Conservation (phyloP, 2,797 vertebrate genomes). For the Ammospiza maritima region DNA sequence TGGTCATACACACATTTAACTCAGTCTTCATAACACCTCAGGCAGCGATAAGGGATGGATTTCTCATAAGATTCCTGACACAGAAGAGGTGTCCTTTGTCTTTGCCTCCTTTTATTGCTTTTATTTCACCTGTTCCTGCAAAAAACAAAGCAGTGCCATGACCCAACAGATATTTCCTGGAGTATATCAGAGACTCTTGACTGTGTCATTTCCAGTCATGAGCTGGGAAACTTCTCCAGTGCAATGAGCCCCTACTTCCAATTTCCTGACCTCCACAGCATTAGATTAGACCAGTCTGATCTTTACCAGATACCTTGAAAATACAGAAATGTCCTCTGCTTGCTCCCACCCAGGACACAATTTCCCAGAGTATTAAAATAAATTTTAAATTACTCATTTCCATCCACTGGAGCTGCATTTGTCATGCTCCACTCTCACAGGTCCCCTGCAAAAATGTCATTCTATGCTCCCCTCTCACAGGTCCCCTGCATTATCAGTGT, state of each 20-base stretch:
- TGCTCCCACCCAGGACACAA: background rate
- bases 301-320: background rate
- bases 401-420: background rate
- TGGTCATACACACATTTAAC: background rate
- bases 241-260: background rate
- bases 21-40: background rate
- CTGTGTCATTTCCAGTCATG: constrained; percentile 13
- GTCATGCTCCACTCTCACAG: background rate
- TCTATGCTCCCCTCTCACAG: rapidly evolving
- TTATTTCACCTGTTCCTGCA: background rate
- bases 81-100: background rate
- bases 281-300: background rate
- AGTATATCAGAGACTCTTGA: background rate
- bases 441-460: background rate
- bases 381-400: background rate
- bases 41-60: background rate
- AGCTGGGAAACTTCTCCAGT: background rate
- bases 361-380: background rate
- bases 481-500: background rate
- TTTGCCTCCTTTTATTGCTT: background rate
- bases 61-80: constrained; percentile 17
- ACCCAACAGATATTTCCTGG: background rate
- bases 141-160: constrained; percentile 2
- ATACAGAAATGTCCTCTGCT: background rate
- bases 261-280: background rate